Percentiles rank a stretch among this genome's conserved stretches.
Conservation (phyloP, 2,113 vertebrate genomes). For the Macrotus californicus region DNA sequence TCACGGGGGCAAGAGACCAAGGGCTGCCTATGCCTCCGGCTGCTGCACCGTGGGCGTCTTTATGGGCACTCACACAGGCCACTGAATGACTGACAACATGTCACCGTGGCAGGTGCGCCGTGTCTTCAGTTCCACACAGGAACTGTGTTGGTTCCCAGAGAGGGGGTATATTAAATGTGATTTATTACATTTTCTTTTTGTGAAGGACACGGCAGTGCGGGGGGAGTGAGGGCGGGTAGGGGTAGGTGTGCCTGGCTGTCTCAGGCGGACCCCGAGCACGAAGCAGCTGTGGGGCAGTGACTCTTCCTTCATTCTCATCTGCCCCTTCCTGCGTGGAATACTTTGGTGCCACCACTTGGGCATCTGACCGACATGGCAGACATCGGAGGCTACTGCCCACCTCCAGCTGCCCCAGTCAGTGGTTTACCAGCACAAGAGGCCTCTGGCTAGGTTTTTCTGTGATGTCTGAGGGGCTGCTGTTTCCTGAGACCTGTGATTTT, state of each 20-base stretch:
- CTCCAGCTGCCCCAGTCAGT: too few species aligned
- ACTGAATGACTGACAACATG: not conserved
- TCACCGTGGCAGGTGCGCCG: slow-evolving; percentile 26
- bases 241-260: not conserved
- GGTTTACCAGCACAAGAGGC: too few species aligned
- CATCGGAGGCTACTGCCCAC: not conserved
- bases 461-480: not conserved
- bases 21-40: not conserved
- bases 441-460: not conserved
- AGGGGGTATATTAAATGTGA: not conserved
- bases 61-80: not conserved
- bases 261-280: not conserved
- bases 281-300: not conserved
- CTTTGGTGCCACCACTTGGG: not conserved
- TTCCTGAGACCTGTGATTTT: not conserved
- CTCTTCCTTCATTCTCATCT: not conserved
- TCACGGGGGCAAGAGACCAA: not conserved
- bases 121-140: not conserved
- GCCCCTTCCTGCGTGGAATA: not conserved
- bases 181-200: not conserved
- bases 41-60: not conserved
- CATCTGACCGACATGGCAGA: not conserved
- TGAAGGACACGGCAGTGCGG: not conserved
- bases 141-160: not conserved
- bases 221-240: not conserved